Base-by-base conservation (phyloP, 2,888 invertebrate genomes). In the Fragum sueziense region DNA sequence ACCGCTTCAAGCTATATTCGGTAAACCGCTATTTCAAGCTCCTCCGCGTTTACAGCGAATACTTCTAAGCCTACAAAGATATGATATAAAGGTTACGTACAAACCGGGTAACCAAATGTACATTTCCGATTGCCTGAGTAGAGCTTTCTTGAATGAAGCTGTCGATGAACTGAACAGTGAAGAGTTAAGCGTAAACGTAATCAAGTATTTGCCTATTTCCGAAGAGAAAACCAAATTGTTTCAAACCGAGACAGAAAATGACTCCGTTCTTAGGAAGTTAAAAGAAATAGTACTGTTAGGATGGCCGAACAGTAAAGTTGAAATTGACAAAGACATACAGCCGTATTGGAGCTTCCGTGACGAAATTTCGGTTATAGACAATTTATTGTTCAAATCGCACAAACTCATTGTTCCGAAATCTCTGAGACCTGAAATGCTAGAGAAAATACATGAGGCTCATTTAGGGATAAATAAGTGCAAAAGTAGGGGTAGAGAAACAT, bases 341-440 rank as follows among this genome's bases (percentile, higher is more conserved):
- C 73, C 54, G 27, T 86, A 84, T 65, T 86, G 80, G 73, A 51
- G 70, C 11, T 74, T 79, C 25, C 37, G 86, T 25, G 72, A 84
- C 57, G 82, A 86, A 69, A 59, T 87, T 3, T 54, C 82, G 0
- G 41, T 70, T 1, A 37, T 62, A 20, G 72, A 72, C 6, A 31
- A 34, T 31, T 14, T 72, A 31, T 6, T 72, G 3, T 72, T 72
- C 29, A 62, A 72, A 47, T 9, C 14, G 2, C 72, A 62, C 25
- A 61, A 74, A 51, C 37, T 79, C 2, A 37, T 78, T 25, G 70
- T 81, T 20, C 75, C 78, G 17, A 68, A 69, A 34, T 37, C n/a
- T 51, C 31, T 79, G 33, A 22, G 70, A 59, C 22, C 41, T 29
- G 81, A 75, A 33, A 79, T 79, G 75, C 65, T 79, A 20, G 31